phyloP scores from a whole-genome alignment of 2,797 vertebrate species.

The Trematomus bernacchii region DNA sequence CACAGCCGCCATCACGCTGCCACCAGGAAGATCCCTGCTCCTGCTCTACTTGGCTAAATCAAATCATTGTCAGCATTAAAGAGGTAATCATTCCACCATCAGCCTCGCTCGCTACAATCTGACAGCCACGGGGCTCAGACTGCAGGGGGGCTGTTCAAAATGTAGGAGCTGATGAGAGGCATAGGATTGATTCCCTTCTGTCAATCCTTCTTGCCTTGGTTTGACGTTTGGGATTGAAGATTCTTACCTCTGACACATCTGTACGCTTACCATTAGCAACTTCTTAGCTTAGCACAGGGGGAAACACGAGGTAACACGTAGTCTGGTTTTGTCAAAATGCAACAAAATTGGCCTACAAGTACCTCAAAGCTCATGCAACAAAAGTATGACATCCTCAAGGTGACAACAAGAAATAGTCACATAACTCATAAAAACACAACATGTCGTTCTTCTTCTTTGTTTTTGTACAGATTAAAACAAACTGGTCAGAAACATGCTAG shows the following conservation, averaged over 20 bases:
- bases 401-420: neutral
- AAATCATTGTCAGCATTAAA: conserved; percentile 54
- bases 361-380: neutral
- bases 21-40: conserved; percentile 51
- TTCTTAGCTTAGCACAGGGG: neutral
- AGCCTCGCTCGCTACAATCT: conserved; percentile 11
- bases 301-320: neutral
- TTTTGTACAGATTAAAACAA: too few species aligned
- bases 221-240: neutral
- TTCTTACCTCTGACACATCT: neutral
- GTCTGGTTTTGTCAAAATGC: neutral
- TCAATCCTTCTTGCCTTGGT: neutral
- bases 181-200: neutral
- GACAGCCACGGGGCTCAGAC: conserved; percentile 2
- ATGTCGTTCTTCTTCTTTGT: neutral
- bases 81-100: conserved; percentile 54
- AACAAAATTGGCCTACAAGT: neutral
- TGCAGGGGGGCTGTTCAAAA: conserved; percentile 7
- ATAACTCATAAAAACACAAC: neutral
- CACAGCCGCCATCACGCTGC: conserved; percentile 47
- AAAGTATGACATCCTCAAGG: neutral
- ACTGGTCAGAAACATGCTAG: too few species aligned
- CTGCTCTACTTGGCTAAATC: conserved; percentile 60
- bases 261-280: neutral
- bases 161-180: conserved; percentile 14